A percentile compares a stretch with the other conserved stretches of the same genome.
Conservation (phyloP, 2,797 vertebrate species). For the Orestias chungarensis region DNA sequence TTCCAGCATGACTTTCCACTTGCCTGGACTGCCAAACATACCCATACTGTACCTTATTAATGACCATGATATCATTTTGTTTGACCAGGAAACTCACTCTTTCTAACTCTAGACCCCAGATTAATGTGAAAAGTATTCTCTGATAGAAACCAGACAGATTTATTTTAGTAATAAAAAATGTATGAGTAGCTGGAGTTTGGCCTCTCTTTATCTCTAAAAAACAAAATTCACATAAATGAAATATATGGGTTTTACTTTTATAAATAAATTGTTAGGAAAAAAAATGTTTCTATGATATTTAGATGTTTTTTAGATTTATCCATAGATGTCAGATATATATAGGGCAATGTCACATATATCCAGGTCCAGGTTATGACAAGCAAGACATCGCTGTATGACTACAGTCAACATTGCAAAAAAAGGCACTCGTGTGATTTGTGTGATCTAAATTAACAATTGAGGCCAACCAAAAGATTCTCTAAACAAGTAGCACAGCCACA, state of each 20-base stretch:
- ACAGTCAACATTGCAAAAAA: constrained; percentile 25
- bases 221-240: background rate
- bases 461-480: background rate
- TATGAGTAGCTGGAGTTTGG: too few relatives aligned
- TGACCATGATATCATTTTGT: background rate
- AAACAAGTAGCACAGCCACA: constrained; percentile 14
- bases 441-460: constrained; percentile 24
- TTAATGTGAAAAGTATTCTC: background rate
- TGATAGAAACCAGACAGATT: background rate
- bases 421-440: constrained; percentile 5
- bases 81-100: background rate
- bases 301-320: background rate
- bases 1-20: background rate
- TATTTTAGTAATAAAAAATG: too few relatives aligned
- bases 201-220: background rate
- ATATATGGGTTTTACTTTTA: background rate
- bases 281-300: background rate
- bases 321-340: background rate
- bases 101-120: background rate
- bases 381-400: background rate
- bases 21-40: background rate
- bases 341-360: background rate
- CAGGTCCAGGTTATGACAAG: background rate
- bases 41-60: background rate
- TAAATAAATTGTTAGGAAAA: background rate